Percentiles rank a stretch among this genome's conserved stretches.
Conservation (phyloP, 2,113 vertebrate genomes). For the Sisor rabdophorus region DNA sequence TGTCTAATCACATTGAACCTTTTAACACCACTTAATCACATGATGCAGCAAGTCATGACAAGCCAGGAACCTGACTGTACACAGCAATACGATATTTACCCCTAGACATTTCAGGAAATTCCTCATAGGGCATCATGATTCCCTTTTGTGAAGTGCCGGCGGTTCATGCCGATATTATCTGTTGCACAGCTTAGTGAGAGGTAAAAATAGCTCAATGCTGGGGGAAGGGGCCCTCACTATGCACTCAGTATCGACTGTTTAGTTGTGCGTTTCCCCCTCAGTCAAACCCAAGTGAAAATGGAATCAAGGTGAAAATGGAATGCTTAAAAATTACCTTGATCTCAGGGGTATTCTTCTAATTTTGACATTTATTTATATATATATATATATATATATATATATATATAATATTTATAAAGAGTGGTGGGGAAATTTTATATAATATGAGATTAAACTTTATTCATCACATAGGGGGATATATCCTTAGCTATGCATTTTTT, state of each 20-base stretch:
- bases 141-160: conserved; percentile 38
- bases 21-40: background rate
- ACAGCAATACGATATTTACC: background rate
- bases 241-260: conserved; percentile 27
- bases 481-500: background rate
- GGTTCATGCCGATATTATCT: conserved; percentile 45
- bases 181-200: conserved; percentile 40
- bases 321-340: too few relatives aligned
- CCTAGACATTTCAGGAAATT: background rate
- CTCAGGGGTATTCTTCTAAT: too few relatives aligned
- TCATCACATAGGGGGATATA: too few relatives aligned
- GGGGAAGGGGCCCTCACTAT: conserved; percentile 40
- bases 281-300: conserved; percentile 1
- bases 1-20: background rate
- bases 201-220: conserved; percentile 47
- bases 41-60: background rate
- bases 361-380: too few relatives aligned
- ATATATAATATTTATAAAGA: too few relatives aligned
- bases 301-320: too few relatives aligned
- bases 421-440: too few relatives aligned
- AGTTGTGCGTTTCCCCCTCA: conserved; percentile 26
- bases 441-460: too few relatives aligned
- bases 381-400: too few relatives aligned
- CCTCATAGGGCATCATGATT: background rate
- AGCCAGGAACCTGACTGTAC: background rate